Evolutionary conservation across 1,140 invertebrate species (phyloP), one percentile per base, ranked within the genome.

Genomic region (Lasioglossum albipes): DNA sequence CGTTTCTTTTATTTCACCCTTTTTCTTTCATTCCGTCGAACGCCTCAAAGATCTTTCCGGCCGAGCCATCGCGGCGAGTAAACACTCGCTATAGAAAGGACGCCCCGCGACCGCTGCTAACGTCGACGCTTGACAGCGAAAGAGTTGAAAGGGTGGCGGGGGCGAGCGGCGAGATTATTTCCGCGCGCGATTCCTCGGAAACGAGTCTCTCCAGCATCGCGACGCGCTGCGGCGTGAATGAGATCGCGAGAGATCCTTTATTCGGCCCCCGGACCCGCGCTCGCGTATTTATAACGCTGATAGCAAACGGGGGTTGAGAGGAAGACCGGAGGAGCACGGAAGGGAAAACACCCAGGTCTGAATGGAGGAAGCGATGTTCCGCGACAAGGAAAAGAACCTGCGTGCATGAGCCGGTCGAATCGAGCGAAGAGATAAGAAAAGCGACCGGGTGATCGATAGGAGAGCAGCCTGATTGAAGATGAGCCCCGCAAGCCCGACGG

Each of bases 161-260:
- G 62, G 27, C 72, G 70, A 49, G 67, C n/a, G 27, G 22, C 49
- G 75, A 78, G 68, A 81, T 81, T 71, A 78, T 82, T 64, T 67
- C 5, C 42, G 20, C 16, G 79, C 18, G 27, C 65, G 75, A 78
- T 49, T 66, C 80, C 49, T 71, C 31, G 18, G n/a, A 20, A 42
- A 64, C 18, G 45, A 74, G 65, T 41, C 18, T 61, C 61, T 22
- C 10, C 61, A 54, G 22, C 36, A n/a, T 2, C 10, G 22, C 61
- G 64, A 18, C n/a, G 31, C 13, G 45, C 27, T 27, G 27, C 27
- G 27, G 27, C 45, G 45, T 49, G 52, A 54, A 54, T 54, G 52
- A 54, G 52, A 54, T 54, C 52, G 52, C 52, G 52, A 20, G 52
- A 20, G 52, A 54, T 54, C 18, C 52, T 54, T 54, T 54, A 54